Evolutionary conservation across 1,140 invertebrate species (phyloP), one percentile per base, ranked within the genome.

Genomic region (Bombus consobrinus): DNA sequence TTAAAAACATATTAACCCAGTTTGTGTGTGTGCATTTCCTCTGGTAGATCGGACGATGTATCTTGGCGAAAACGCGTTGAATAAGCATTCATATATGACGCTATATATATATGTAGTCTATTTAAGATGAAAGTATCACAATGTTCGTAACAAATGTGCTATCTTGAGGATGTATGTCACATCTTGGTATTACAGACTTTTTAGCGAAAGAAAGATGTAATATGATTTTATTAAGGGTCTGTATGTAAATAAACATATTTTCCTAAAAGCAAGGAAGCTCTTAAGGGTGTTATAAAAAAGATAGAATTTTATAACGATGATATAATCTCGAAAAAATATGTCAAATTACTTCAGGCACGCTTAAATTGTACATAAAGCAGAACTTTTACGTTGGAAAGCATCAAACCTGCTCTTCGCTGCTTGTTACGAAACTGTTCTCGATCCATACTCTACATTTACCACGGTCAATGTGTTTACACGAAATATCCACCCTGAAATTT

Each of bases 1-100:
- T 91, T 91, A 89, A 90, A 91, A 90, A 91, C 80, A 83, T 68
- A 79, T 82, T 39, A 41, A 12, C 37, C 71, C 34, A 57, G 73
- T 59, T 64, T 59, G 66, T 81, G 47, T 47, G 47, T 53, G 18
- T 53, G 18, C 47, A 53, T 22, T 53, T 53, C 0, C 47, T 53
- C 18, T 53, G 6, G 47, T 53, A 71, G 68, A 88, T 68, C 86
- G 87, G 72, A 43, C 72, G 71, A 66, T 53, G 47, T 28, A 71
- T 41, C 69, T 47, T 62, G 43, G 57, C 34, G 73, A 89, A 89
- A 81, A 72, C 71, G 39, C 62, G 64, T 68, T 83, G 75, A 86
- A 86, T 89, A 83, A 76, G 57, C 37, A 37, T 9, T n/a, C 8
- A 32, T 18, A 28, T 41, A 10, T 25, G 32, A 34, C 3, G 10